Evolutionary conservation across 2,888 invertebrate species (phyloP).

Genomic region (Drosophila austrosaltans): DNA sequence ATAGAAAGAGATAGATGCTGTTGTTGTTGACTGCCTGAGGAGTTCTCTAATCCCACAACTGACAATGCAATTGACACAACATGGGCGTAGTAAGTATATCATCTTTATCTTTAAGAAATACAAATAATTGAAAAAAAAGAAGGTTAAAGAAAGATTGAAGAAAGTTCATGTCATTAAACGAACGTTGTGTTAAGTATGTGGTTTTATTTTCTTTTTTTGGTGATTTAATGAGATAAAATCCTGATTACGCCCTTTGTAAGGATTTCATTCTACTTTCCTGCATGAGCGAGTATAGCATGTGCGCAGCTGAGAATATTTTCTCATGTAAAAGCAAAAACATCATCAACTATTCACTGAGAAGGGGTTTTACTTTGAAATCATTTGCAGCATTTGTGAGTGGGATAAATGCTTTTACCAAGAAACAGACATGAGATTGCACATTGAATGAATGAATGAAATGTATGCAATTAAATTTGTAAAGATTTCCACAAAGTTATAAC

Average conservation of each 20-base stretch:
- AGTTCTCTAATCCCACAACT: slow-evolving; percentile 29
- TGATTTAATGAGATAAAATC: background rate
- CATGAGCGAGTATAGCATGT: slow-evolving; percentile 8
- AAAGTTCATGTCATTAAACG: background rate
- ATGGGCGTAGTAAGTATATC: background rate
- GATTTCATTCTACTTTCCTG: background rate
- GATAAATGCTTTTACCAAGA: background rate
- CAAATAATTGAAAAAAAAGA: background rate
- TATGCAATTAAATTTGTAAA: background rate
- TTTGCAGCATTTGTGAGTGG: background rate
- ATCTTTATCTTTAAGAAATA: too few relatives aligned
- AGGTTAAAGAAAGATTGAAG: background rate
- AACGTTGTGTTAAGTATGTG: background rate
- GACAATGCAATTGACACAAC: slow-evolving; percentile 23
- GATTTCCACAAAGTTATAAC: background rate
- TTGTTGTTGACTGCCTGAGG: slow-evolving; percentile 8
- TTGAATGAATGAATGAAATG: background rate
- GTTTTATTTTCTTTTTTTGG: background rate
- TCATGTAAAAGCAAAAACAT: background rate
- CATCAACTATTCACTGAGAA: background rate
- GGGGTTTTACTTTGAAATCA: background rate
- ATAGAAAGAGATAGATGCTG: background rate
- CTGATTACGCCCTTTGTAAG: background rate
- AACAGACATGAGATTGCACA: background rate
- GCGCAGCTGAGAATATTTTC: background rate